phyloP scores from a whole-genome alignment of 2,113 vertebrate genomes.

The Pelobates fuscus region DNA sequence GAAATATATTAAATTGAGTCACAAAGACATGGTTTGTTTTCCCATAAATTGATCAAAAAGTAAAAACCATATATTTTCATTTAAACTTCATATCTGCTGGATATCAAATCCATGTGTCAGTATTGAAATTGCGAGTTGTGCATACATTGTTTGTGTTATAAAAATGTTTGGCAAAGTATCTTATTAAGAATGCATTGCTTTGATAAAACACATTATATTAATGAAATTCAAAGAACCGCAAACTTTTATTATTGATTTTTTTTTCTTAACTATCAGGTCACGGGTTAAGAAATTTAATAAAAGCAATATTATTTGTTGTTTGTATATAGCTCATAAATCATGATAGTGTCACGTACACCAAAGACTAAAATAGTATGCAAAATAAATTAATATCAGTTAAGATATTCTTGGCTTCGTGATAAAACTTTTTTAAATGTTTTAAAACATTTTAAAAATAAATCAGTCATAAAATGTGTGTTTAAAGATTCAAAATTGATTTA shows the following conservation, averaged over 20 bases:
- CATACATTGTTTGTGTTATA: conserved; percentile 38
- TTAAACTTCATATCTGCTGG: conserved; percentile 23
- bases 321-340: conserved; percentile 35
- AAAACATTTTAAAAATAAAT: not conserved
- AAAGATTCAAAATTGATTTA: too few relatives aligned
- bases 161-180: conserved; percentile 44
- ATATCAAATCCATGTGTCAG: conserved; percentile 39
- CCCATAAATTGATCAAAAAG: conserved; percentile 38
- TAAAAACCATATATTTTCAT: conserved; percentile 35
- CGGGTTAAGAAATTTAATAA: conserved; percentile 44
- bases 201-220: conserved; percentile 37
- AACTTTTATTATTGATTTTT: conserved; percentile 25
- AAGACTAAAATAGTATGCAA: conserved; percentile 15
- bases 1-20: conserved; percentile 29
- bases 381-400: conserved; percentile 4
- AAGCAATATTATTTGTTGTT: conserved; percentile 29
- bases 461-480: too few relatives aligned
- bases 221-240: conserved; percentile 30
- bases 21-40: conserved; percentile 29
- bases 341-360: conserved; percentile 19
- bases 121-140: conserved; percentile 17
- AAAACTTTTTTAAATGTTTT: conserved; percentile 11
- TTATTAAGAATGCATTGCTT: conserved; percentile 39
- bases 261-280: conserved; percentile 16
- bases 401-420: too few relatives aligned